Evolutionary conservation across 2,888 invertebrate species (phyloP).

Genomic region (Penaeus monodon): DNA sequence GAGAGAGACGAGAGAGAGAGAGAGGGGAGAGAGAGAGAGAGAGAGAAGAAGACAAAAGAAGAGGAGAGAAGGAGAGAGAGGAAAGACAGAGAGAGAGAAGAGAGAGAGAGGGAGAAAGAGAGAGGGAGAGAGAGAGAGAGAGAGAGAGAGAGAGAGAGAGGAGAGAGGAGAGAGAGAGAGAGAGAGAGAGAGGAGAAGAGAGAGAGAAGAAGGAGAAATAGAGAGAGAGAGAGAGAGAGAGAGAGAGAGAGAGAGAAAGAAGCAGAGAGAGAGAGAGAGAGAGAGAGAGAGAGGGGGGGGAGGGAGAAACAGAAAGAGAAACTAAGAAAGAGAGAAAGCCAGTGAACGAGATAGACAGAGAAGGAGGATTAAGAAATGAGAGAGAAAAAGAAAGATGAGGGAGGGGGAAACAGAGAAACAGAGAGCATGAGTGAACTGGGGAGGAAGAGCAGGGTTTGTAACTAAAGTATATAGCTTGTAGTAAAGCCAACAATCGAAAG

Average conservation of each 20-base stretch:
- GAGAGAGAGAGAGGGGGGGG: slow-evolving; percentile 11
- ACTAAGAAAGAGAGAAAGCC: neutral
- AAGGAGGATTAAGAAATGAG: too few species aligned
- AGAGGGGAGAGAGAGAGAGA: slow-evolving; percentile 20
- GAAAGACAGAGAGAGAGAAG: slow-evolving; percentile 2
- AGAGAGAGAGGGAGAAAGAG: slow-evolving; percentile 12
- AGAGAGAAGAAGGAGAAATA: slow-evolving; percentile 20
- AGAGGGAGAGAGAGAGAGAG: neutral
- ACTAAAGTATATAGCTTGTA: too few species aligned
- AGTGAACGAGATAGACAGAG: too few species aligned
- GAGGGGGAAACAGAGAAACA: too few species aligned
- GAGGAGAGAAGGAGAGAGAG: slow-evolving; percentile 23
- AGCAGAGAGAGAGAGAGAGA: slow-evolving; percentile 22
- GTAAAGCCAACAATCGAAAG: too few species aligned
- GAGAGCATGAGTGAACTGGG: too few species aligned
- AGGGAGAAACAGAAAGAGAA: neutral
- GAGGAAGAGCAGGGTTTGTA: too few species aligned
- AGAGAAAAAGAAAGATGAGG: too few species aligned
- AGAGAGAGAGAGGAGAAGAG: neutral
- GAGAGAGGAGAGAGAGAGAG: neutral
- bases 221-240: slow-evolving; percentile 33
- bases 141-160: slow-evolving; percentile 7
- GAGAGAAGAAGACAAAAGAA: slow-evolving; percentile 4
- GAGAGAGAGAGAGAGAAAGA: slow-evolving; percentile 28
- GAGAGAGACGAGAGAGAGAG: slow-evolving; percentile 31